A percentile compares a stretch with the other conserved stretches of the same genome.
phyloP scores from a whole-genome alignment of 2,113 vertebrate species.

The Cyprinodon brontotheroides region DNA sequence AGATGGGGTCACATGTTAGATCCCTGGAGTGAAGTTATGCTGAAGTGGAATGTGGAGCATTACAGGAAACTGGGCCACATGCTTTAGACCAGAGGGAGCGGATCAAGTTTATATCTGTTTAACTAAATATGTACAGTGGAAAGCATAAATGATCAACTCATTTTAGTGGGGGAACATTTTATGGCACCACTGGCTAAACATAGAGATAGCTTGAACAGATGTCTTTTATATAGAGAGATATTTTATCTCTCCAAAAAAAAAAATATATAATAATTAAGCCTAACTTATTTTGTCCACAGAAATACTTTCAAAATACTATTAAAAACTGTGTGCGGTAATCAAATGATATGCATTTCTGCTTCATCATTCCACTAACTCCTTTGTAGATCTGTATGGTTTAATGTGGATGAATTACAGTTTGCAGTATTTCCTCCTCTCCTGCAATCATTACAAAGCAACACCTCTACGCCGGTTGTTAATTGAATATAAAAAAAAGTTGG shows the following conservation, averaged over 20 bases:
- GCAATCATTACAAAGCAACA: background rate
- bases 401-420: background rate
- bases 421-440: background rate
- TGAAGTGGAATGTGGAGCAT: constrained; percentile 61
- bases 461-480: background rate
- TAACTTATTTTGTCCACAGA: background rate
- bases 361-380: background rate
- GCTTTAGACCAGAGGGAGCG: constrained; percentile 46
- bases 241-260: background rate
- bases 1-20: constrained; percentile 59
- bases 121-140: background rate
- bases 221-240: background rate
- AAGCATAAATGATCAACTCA: constrained; percentile 12
- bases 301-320: background rate
- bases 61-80: constrained; percentile 63
- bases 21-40: constrained; percentile 54
- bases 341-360: background rate
- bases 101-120: constrained; percentile 27
- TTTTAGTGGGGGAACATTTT: background rate
- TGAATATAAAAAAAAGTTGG: background rate
- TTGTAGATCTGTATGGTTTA: background rate
- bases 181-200: background rate
- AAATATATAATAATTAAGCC: background rate
- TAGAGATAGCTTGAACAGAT: background rate
- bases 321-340: background rate